Evolutionary conservation across 2,888 invertebrate species (phyloP), one percentile per base, ranked within the genome.

Genomic region (Thysanoteuthis rhombus): DNA sequence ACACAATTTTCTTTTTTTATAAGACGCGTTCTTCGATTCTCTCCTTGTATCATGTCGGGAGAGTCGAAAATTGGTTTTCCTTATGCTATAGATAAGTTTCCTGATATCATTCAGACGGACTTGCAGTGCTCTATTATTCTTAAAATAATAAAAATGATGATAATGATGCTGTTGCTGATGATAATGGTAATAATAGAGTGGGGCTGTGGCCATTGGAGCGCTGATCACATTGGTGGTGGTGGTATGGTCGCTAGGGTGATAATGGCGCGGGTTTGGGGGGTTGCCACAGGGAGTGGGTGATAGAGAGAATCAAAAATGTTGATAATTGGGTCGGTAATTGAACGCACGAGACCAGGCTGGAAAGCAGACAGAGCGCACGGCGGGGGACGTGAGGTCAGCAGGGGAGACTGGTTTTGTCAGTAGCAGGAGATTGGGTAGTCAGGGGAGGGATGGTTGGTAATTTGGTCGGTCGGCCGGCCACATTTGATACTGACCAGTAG

Each of bases 281-380:
- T 75, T 5, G 58, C 6, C 25, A 42, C 58, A 58, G 58, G 32
- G 6, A 3, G 58, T 10, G 28, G 58, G 25, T 22, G 58, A 4
- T 22, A 6, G 8, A 1, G 75, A 19, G 75, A n/a, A 75, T 36
- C 36, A 75, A n/a, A 75, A 75, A 36, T 36, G 36, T n/a, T 75
- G 75, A 75, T 75, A 75, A 75, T 75, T 75, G n/a, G 75, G 75
- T 75, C n/a, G 75, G n/a, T 75, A 75, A 75, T 75, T 75, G 75
- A 75, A 75, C 75, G 75, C n/a, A 3, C n/a, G n/a, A 19, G n/a
- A n/a, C 10, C n/a, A 16, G 2, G 10, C 4, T 36, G 75, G 12
- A 25, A 36, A 75, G n/a, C 75, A 75, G 36, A n/a, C 16, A 75
- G 75, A 16, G 16, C 10, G n/a, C 16, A 25, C n/a, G 58, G 28